These are phyloP conservation scores for Druon quercuslanigerum DNA, from an alignment of 1,140 invertebrate genomes.

Conservation along the genomic window DNA sequence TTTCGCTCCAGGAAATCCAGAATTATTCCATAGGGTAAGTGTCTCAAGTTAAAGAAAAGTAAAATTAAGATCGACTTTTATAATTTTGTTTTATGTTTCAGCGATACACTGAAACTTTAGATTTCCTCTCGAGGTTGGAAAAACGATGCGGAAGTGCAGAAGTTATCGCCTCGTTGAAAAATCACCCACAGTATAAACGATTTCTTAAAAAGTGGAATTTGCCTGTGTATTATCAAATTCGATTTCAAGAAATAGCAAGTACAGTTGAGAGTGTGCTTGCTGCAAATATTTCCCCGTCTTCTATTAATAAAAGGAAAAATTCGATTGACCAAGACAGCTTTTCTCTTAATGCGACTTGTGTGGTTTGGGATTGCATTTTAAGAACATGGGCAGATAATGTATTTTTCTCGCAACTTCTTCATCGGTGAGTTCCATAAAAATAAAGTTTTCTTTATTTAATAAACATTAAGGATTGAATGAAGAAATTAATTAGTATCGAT, in stretches of 20 bases:
- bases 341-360: conserved; percentile 74
- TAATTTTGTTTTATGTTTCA: conserved; percentile 56
- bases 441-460: conserved; percentile 7
- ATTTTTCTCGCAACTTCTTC: conserved; percentile 83
- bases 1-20: conserved; percentile 93
- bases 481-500: conserved; percentile 3
- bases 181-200: conserved; percentile 81
- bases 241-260: conserved; percentile 92
- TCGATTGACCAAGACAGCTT: conserved; percentile 68
- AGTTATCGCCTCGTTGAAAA: conserved; percentile 77
- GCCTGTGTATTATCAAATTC: conserved; percentile 96
- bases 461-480: neutral
- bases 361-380: conserved; percentile 78
- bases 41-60: conserved; percentile 27
- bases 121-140: conserved; percentile 88
- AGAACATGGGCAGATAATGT: conserved; percentile 86
- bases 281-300: conserved; percentile 63
- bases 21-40: conserved; percentile 85
- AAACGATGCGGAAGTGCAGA: conserved; percentile 78
- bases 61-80: neutral
- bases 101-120: conserved; percentile 87
- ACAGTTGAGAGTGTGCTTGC: conserved; percentile 78
- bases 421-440: conserved; percentile 67
- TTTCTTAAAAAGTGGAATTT: conserved; percentile 94
- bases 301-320: conserved; percentile 60